These are phyloP conservation scores for Bergia sp. DNA, from an alignment of 92 coral and sea anemone genomes.

Conservation along the genomic window DNA sequence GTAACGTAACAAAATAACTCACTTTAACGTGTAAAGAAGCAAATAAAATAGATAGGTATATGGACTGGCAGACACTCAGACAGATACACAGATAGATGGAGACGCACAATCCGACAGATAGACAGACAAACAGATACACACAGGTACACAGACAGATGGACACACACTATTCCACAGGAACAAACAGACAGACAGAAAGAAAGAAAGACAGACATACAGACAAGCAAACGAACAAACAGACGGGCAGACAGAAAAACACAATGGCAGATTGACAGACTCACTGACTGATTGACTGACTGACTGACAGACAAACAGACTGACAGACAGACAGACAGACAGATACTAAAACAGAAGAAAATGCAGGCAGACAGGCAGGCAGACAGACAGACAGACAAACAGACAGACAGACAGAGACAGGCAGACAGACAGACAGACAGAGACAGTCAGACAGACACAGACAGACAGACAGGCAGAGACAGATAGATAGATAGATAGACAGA, in stretches of 20 bases:
- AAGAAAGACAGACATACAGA: background rate
- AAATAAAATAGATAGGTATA: too few relatives aligned
- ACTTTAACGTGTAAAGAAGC: background rate
- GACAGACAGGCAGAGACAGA: too few relatives aligned
- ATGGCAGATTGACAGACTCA: too few relatives aligned
- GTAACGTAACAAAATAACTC: constrained; percentile 37
- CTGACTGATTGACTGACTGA: too few relatives aligned
- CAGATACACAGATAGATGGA: too few relatives aligned
- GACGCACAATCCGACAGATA: background rate
- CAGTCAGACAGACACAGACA: background rate
- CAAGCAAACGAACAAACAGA: too few relatives aligned
- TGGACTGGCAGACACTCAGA: background rate
- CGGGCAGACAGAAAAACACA: too few relatives aligned
- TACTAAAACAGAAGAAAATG: too few relatives aligned
- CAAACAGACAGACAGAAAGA: background rate
- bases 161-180: too few relatives aligned
- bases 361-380: background rate
- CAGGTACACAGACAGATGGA: background rate
- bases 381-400: background rate
- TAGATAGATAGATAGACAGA: too few relatives aligned
- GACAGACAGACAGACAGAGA: background rate
- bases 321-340: background rate
- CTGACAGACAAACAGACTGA: background rate
- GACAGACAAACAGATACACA: background rate
- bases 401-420: background rate